Percentiles rank a stretch among this genome's conserved stretches.
phyloP scores from a whole-genome alignment of 2,113 vertebrate species.

The Spheniscus mendiculus region DNA sequence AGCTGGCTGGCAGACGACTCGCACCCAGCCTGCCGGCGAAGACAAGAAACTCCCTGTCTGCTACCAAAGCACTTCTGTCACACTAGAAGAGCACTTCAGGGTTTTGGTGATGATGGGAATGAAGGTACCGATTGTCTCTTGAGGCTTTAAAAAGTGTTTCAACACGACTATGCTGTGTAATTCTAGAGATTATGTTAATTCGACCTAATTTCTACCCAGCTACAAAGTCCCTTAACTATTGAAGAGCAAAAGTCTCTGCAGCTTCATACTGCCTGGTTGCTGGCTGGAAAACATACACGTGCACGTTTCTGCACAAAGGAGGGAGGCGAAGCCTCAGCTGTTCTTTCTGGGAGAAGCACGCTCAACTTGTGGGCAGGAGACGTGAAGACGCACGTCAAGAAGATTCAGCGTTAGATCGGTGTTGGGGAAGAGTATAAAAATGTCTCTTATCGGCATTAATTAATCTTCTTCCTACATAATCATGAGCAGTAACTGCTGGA shows the following conservation, averaged over 20 bases:
- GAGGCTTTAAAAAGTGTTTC: conserved; percentile 41
- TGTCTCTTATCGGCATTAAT: not conserved
- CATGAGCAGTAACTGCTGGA: not conserved
- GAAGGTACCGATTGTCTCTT: not conserved
- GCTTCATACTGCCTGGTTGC: not conserved
- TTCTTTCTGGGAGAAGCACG: not conserved
- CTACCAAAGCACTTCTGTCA: not conserved
- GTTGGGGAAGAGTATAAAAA: not conserved
- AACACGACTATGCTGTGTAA: not conserved
- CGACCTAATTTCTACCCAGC: conserved; percentile 51
- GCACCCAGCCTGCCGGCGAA: not conserved
- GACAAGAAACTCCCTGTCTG: not conserved
- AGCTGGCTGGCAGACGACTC: not conserved
- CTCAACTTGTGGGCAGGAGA: not conserved
- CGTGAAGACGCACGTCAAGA: not conserved
- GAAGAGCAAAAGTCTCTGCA: not conserved
- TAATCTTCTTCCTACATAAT: not conserved
- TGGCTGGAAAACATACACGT: accelerated
- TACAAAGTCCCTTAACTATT: not conserved
- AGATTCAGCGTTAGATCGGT: not conserved
- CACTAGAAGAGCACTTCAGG: not conserved
- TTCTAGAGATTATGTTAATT: conserved; percentile 59
- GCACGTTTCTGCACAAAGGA: not conserved
- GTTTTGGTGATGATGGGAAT: not conserved
- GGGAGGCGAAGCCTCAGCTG: not conserved